Conservation (phyloP, 2,113 vertebrate genomes). For the Antechinus flavipes region DNA sequence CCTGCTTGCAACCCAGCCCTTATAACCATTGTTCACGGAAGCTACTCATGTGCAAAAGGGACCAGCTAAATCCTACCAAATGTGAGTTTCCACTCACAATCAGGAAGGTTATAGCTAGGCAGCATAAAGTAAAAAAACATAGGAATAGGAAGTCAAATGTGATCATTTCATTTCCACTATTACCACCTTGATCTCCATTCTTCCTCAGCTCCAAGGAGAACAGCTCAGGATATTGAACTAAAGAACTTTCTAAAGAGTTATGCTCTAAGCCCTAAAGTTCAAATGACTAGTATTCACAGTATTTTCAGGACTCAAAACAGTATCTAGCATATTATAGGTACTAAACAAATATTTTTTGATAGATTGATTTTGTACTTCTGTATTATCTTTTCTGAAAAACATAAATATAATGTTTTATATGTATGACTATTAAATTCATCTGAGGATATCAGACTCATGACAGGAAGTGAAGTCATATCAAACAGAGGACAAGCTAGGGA, state of each 20-base stretch:
- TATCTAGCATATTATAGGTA: not conserved
- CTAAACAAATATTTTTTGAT: not conserved
- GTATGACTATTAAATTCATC: not conserved
- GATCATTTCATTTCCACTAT: not conserved
- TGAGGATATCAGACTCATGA: too few species aligned
- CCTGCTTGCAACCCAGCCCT: not conserved
- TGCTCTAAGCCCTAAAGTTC: not conserved
- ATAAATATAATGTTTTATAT: not conserved
- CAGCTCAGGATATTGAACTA: too few species aligned
- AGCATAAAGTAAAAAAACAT: too few species aligned
- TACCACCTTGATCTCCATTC: not conserved
- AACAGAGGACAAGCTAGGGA: not conserved
- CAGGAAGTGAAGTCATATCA: not conserved
- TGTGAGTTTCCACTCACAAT: not conserved
- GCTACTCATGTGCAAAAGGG: not conserved
- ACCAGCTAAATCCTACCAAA: not conserved
- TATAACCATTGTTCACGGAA: not conserved
- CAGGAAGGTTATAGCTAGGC: not conserved
- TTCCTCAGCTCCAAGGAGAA: not conserved
- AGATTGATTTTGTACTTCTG: not conserved
- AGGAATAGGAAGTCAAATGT: not conserved
- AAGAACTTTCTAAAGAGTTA: not conserved
- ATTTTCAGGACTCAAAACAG: not conserved
- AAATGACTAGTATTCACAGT: not conserved
- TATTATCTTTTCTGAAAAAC: too few species aligned